These are phyloP conservation scores for Plusia festucae DNA, from an alignment of 2,888 invertebrate genomes.

Conservation along the genomic window DNA sequence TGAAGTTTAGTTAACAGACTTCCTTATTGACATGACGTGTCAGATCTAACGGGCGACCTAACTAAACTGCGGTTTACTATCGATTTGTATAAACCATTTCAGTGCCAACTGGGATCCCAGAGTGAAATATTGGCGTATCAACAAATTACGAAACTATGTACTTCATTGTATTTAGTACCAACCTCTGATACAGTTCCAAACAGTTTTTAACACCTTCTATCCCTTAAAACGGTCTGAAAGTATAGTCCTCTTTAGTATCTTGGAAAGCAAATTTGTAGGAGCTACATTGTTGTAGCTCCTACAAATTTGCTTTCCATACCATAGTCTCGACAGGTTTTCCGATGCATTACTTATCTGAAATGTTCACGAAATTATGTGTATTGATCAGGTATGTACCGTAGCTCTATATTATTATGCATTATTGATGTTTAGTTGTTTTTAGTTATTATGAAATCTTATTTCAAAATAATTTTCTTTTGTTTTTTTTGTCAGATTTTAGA, in stretches of 20 bases:
- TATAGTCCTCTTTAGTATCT: neutral
- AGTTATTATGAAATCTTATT: neutral
- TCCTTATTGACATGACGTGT: neutral
- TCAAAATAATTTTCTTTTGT: no score
- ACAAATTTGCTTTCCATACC: no score
- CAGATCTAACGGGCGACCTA: neutral
- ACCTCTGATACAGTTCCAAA: neutral
- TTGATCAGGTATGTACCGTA: neutral
- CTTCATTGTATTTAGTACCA: neutral
- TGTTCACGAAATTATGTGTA: neutral
- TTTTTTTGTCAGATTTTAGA: neutral
- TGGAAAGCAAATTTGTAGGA: neutral
- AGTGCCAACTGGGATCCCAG: neutral
- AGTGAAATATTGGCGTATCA: conserved; percentile 2
- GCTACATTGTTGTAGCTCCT: no score
- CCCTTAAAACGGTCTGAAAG: no score
- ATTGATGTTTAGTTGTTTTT: no score
- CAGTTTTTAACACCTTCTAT: no score
- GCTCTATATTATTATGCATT: no score
- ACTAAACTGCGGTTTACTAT: conserved; percentile 7
- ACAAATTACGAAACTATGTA: neutral
- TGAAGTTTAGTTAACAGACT: neutral
- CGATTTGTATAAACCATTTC: conserved; percentile 3
- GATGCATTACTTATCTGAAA: neutral
- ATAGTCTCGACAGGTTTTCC: neutral